phyloP scores from a whole-genome alignment of 2,888 invertebrate genomes.

The Drosophila nigricruria region DNA sequence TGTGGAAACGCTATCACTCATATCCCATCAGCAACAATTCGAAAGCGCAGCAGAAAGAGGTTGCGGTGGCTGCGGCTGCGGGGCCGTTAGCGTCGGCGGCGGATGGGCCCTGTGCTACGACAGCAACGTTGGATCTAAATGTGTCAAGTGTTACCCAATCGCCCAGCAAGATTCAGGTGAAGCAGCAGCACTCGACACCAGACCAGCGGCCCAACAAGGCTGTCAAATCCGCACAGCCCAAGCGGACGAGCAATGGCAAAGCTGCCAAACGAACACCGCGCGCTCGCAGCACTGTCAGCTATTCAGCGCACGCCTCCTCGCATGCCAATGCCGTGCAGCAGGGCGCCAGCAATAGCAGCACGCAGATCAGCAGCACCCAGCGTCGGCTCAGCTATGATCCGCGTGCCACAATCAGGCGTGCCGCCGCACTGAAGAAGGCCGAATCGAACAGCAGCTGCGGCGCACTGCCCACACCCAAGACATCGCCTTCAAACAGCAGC shows the following conservation, averaged over 20 bases:
- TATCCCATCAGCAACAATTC: neutral
- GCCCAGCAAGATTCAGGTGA: conserved; percentile 21
- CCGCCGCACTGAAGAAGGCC: conserved; percentile 2
- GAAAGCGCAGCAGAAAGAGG: neutral
- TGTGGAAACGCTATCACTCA: conserved; percentile 43
- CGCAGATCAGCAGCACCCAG: conserved; percentile 42
- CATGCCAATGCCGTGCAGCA: conserved; percentile 37
- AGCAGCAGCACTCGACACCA: conserved; percentile 9
- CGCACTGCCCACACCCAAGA: neutral
- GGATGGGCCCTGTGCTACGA: no score
- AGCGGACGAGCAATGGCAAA: neutral
- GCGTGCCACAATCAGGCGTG: conserved; percentile 43
- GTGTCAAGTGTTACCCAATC: neutral
- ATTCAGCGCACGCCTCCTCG: conserved; percentile 42
- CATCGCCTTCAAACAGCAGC: neutral
- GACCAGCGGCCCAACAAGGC: conserved; percentile 2
- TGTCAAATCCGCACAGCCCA: neutral
- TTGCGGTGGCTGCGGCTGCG: neutral
- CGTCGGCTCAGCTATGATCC: conserved; percentile 60
- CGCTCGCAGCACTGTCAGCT: conserved; percentile 6
- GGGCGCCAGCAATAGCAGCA: neutral
- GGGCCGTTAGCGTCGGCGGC: no score
- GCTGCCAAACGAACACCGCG: neutral
- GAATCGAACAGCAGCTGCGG: neutral
- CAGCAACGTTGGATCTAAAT: neutral